phyloP scores from a whole-genome alignment of 2,888 invertebrate species.

The Ophion slaviceki region DNA sequence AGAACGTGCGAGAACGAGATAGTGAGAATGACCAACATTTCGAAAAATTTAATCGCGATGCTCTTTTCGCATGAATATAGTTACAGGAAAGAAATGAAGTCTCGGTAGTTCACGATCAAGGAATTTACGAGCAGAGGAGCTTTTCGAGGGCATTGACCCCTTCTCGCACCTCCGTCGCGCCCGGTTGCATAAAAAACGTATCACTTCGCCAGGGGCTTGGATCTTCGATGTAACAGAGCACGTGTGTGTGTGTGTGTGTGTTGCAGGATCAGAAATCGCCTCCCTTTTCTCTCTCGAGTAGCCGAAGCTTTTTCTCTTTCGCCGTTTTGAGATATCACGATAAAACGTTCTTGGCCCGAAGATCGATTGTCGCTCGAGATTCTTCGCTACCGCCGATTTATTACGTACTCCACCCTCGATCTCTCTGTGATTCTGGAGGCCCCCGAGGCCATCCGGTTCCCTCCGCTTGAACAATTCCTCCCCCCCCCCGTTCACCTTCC shows the following conservation, averaged over 20 bases:
- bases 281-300: slow-evolving; percentile 41
- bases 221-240: slow-evolving; percentile 64
- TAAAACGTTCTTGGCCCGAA: slow-evolving; percentile 74
- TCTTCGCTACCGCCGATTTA: slow-evolving; percentile 74
- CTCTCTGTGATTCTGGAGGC: slow-evolving; percentile 64
- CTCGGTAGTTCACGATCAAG: slow-evolving; percentile 57
- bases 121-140: slow-evolving; percentile 62
- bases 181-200: slow-evolving; percentile 66
- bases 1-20: slow-evolving; percentile 6
- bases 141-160: slow-evolving; percentile 57
- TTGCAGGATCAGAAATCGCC: slow-evolving; percentile 50
- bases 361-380: slow-evolving; percentile 78
- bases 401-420: slow-evolving; percentile 70
- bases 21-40: slow-evolving; percentile 33
- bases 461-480: not conserved
- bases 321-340: slow-evolving; percentile 72
- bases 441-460: slow-evolving; percentile 57
- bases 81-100: slow-evolving; percentile 7
- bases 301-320: slow-evolving; percentile 33
- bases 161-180: slow-evolving; percentile 55
- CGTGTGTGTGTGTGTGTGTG: slow-evolving; percentile 3
- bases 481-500: slow-evolving; percentile 8
- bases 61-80: slow-evolving; percentile 32
- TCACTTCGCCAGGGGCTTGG: slow-evolving; percentile 69
- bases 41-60: slow-evolving; percentile 58